phyloP scores from a whole-genome alignment of 2,113 vertebrate species.

The Oreotrochilus melanogaster region DNA sequence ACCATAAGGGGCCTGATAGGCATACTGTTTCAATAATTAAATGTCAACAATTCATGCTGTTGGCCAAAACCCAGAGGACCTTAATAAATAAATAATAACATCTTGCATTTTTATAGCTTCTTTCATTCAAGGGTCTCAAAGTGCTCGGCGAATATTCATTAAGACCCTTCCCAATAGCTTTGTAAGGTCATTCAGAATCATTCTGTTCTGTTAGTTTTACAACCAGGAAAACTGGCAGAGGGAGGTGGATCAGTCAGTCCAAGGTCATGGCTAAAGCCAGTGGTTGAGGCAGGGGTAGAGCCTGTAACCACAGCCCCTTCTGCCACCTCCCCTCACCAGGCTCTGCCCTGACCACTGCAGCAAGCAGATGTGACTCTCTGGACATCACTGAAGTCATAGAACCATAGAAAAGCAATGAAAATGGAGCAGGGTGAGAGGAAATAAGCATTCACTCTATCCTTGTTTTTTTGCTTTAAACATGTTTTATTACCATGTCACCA shows the following conservation, averaged over 20 bases:
- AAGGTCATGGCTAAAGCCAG: not conserved
- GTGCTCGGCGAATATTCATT: conserved; percentile 37
- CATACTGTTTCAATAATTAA: conserved; percentile 76
- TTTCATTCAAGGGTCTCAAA: conserved; percentile 57
- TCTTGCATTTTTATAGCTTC: conserved; percentile 64
- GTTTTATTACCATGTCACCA: rapidly evolving
- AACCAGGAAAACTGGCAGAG: rapidly evolving
- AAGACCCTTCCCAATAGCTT: not conserved
- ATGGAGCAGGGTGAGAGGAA: not conserved
- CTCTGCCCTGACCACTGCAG: not conserved
- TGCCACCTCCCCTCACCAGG: not conserved
- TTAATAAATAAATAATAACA: conserved; percentile 66
- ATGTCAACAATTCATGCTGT: conserved; percentile 74
- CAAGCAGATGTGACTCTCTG: not conserved
- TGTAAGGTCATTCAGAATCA: not conserved
- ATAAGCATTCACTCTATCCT: not conserved
- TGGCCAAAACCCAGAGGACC: conserved; percentile 66
- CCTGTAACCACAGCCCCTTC: rapidly evolving
- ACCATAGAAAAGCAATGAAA: not conserved
- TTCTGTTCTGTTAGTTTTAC: not conserved
- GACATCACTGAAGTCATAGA: not conserved
- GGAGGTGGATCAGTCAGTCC: not conserved
- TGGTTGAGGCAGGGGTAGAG: rapidly evolving
- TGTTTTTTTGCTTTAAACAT: not conserved
- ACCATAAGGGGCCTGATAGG: conserved; percentile 67